Evolutionary conservation across 2,888 invertebrate species (phyloP).

Genomic region (Endomychus coccineus): DNA sequence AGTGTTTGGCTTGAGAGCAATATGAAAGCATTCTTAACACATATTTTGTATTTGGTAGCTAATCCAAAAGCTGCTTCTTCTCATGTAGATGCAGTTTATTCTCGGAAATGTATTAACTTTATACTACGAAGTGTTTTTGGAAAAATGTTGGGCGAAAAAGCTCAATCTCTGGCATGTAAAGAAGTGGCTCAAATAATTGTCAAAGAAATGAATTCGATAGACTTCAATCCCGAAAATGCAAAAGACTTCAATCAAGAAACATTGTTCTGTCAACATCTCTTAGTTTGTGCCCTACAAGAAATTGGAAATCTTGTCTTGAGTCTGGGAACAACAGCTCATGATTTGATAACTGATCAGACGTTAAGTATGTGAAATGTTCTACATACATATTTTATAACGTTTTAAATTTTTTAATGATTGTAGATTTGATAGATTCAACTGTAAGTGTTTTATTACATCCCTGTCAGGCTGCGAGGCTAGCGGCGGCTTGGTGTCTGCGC

Average conservation of each 20-base stretch:
- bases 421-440: constrained; percentile 69
- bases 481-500: constrained; percentile 91
- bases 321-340: constrained; percentile 90
- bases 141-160: constrained; percentile 92
- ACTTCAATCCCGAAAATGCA: constrained; percentile 86
- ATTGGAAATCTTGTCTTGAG: constrained; percentile 83
- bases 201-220: constrained; percentile 92
- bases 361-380: constrained; percentile 50
- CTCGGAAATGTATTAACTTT: constrained; percentile 94
- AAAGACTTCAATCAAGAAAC: constrained; percentile 89
- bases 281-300: constrained; percentile 92
- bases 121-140: constrained; percentile 87
- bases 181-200: constrained; percentile 87
- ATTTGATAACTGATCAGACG: constrained; percentile 81
- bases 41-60: constrained; percentile 87
- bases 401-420: constrained; percentile 20
- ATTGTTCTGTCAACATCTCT: constrained; percentile 79
- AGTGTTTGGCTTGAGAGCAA: constrained; percentile 93
- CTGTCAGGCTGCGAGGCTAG: constrained; percentile 84
- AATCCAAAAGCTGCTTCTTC: constrained; percentile 93
- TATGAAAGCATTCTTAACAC: constrained; percentile 74
- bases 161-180: constrained; percentile 91
- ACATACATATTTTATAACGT: constrained; percentile 4
- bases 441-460: constrained; percentile 87
- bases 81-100: constrained; percentile 96